phyloP scores from a whole-genome alignment of 2,113 vertebrate species.

The Sula dactylatra region DNA sequence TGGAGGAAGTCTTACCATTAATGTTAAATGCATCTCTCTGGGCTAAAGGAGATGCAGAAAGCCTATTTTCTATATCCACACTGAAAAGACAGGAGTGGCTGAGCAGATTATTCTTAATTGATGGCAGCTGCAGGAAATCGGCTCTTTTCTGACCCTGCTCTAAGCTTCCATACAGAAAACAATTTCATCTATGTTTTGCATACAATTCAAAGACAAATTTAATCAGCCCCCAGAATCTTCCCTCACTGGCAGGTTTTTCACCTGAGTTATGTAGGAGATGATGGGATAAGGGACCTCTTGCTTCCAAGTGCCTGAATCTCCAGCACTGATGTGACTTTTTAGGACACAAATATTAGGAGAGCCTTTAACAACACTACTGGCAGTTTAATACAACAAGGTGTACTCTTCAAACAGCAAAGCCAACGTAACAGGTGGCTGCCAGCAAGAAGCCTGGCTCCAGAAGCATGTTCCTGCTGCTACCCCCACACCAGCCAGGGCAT shows the following conservation, averaged over 20 bases:
- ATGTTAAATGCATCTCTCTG: background rate
- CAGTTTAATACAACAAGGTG: background rate
- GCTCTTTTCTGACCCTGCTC: background rate
- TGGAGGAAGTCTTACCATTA: background rate
- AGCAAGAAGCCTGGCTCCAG: background rate
- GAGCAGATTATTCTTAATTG: background rate
- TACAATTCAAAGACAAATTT: background rate
- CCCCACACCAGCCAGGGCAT: too few relatives aligned
- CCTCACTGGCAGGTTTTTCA: background rate
- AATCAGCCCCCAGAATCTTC: background rate
- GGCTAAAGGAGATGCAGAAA: background rate
- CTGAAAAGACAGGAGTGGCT: background rate
- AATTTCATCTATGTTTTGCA: background rate
- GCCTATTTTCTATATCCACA: background rate
- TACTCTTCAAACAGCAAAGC: background rate
- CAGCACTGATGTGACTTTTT: background rate
- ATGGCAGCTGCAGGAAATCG: background rate
- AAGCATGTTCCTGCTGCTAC: background rate
- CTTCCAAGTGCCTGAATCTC: background rate
- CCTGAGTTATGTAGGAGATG: background rate
- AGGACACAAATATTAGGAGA: background rate
- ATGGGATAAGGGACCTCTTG: background rate
- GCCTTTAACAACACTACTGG: background rate
- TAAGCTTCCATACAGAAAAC: background rate
- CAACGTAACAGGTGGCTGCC: background rate